Conservation (phyloP, 2,888 invertebrate genomes). For the Cerastis rubricosa region DNA sequence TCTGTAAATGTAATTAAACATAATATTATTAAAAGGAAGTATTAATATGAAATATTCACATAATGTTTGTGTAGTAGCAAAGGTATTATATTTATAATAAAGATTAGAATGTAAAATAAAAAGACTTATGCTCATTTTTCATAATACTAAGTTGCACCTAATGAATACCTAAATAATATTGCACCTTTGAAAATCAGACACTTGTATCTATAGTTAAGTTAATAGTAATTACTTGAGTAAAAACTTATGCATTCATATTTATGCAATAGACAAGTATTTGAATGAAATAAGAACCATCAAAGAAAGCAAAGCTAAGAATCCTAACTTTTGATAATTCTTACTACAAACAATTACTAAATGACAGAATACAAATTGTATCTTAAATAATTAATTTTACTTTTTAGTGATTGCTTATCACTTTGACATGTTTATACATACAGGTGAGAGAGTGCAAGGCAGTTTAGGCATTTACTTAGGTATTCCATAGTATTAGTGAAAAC, state of each 20-base stretch:
- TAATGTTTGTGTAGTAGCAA: neutral
- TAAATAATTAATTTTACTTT: neutral
- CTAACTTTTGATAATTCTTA: neutral
- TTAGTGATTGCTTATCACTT: too few species aligned
- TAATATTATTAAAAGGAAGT: conserved; percentile 13
- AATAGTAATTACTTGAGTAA: too few species aligned
- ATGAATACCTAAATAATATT: neutral
- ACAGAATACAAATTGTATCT: neutral
- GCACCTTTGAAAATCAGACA: neutral
- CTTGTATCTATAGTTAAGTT: neutral
- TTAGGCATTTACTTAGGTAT: neutral
- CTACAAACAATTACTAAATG: neutral
- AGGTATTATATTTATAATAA: neutral
- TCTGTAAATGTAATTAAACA: conserved; percentile 11
- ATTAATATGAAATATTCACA: neutral
- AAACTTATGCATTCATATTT: too few species aligned
- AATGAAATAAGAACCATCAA: neutral
- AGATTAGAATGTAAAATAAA: conserved; percentile 7
- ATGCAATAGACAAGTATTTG: neutral
- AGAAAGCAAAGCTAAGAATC: neutral
- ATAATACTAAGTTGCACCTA: neutral
- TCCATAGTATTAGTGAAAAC: neutral
- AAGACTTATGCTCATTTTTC: neutral
- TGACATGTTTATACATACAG: neutral
- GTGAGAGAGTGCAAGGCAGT: neutral